Percentiles rank a stretch among this genome's conserved stretches.
Conservation (phyloP, 2,888 invertebrate species). For the Neocrepidodera transversa region DNA sequence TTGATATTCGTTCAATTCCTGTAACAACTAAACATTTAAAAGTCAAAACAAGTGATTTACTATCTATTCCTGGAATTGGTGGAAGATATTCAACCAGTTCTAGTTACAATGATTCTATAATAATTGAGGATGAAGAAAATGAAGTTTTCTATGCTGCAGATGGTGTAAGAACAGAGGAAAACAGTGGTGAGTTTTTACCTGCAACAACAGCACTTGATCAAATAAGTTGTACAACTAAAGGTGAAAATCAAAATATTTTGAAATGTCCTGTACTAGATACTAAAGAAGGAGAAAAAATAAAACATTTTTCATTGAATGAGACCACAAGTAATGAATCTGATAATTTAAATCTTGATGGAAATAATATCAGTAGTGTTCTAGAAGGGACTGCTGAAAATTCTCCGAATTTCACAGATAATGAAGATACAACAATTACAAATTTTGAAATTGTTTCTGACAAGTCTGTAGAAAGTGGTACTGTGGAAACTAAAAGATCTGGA, state of each 20-base stretch:
- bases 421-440: neutral
- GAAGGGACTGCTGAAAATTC: no score
- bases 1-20: neutral
- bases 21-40: neutral
- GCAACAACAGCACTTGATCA: neutral
- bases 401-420: no score
- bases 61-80: constrained; percentile 1
- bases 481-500: no score
- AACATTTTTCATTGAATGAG: neutral
- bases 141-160: neutral
- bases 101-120: neutral
- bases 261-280: neutral
- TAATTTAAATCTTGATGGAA: no score
- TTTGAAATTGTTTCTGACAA: neutral
- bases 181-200: constrained; percentile 4
- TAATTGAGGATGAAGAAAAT: neutral
- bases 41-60: neutral
- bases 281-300: neutral
- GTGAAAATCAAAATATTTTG: no score
- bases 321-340: neutral
- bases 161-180: neutral
- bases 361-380: no score
- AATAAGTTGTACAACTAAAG: neutral
- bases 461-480: no score
- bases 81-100: neutral